Evolutionary conservation across 2,797 vertebrate species (phyloP), one percentile per base, ranked within the genome.

Genomic region (Falco columbarius): DNA sequence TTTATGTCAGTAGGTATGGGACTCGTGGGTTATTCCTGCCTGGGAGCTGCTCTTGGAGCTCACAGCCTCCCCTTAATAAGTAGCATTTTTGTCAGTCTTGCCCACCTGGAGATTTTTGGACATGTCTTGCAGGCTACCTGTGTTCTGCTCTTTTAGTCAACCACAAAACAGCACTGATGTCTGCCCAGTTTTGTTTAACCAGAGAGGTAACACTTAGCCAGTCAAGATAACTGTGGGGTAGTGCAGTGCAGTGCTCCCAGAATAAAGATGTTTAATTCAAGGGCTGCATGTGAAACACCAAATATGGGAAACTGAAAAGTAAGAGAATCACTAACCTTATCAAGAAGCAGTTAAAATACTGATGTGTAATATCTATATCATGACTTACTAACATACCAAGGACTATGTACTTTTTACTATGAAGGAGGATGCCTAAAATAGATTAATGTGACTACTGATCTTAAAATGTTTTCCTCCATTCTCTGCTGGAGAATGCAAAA

Each of bases 1-100:
- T 90, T 93, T 96, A 21, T 93, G 90, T 93, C 95, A 74, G 65
- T 83, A 46, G 82, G 56, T 77, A 32, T 27, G 59, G 94, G 52
- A n/a, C 55, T 59, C 15, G 0, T 1, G 51, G 56, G 52, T 74
- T 88, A 86, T 76, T 74, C 72, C 72, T 90, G 72, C 93, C 79
- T 34, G n/a, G 72, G 52, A 95, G 71, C 87, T 91, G 67, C 68
- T 90, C 62, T 47, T 61, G 58, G 70, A 81, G 32, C 51, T 70
- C 42, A 6, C 65, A 51, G 51, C 32, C 32, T 84, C 47, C 26
- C 38, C 23, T 79, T 42, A n/a, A 54, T 2, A 11, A 56, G 38
- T 0, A 46, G 29, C 5, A 23, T 38, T 38, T 79, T 80, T 75
- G 55, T 65, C 40, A 72, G 0, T 20, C 61, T 46, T 51, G 66